phyloP scores from a whole-genome alignment of 2,797 vertebrate genomes.

The Gymnodraco acuticeps region DNA sequence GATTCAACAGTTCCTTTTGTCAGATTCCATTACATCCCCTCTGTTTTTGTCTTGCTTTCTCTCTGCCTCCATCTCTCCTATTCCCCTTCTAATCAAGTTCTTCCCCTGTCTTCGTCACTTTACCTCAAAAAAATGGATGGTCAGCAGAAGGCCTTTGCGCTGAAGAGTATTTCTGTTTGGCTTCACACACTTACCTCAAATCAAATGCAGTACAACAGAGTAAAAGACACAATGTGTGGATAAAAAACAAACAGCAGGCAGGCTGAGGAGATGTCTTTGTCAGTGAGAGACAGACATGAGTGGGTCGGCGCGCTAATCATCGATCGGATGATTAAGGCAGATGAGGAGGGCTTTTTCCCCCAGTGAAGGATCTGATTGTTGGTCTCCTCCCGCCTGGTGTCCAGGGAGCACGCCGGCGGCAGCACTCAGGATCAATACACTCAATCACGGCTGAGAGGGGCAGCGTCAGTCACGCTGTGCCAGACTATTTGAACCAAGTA shows the following conservation, averaged over 20 bases:
- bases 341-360: constrained; percentile 93
- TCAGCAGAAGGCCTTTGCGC: constrained; percentile 59
- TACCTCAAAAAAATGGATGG: constrained; percentile 48
- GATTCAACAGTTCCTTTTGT: constrained; percentile 76
- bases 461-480: constrained; percentile 87
- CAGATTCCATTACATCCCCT: constrained; percentile 68
- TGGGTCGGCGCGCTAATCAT: constrained; percentile 90
- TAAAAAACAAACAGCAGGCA: constrained; percentile 76
- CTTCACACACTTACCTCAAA: constrained; percentile 11
- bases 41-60: constrained; percentile 43
- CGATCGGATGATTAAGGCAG: constrained; percentile 96
- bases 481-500: constrained; percentile 94
- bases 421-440: constrained; percentile 89
- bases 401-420: constrained; percentile 82
- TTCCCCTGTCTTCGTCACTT: constrained; percentile 50
- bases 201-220: not conserved
- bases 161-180: constrained; percentile 42
- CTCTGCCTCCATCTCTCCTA: constrained; percentile 12
- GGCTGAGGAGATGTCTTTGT: constrained; percentile 72
- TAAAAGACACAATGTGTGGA: constrained; percentile 45
- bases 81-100: constrained; percentile 57
- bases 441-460: constrained; percentile 88
- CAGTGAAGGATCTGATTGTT: constrained; percentile 93
- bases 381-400: constrained; percentile 81
- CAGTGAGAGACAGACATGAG: constrained; percentile 77